These are phyloP conservation scores for Chloropsis cyanopogon DNA, from an alignment of 2,113 vertebrate genomes.

Conservation along the genomic window DNA sequence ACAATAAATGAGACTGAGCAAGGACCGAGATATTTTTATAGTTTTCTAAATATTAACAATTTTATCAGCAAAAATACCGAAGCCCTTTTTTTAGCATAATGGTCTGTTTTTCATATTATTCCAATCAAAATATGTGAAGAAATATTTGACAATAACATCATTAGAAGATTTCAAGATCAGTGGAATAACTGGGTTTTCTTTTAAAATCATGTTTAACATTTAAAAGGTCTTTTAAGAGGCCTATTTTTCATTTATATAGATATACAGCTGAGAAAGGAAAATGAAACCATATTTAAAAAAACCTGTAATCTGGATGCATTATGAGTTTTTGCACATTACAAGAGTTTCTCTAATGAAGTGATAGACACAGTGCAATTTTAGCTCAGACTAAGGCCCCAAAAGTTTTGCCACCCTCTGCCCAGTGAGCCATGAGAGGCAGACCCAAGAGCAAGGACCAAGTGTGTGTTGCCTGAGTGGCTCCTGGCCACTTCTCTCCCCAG, in stretches of 20 bases:
- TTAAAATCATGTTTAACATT: background rate
- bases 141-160: background rate
- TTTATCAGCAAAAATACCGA: background rate
- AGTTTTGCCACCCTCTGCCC: background rate
- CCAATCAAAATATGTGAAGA: background rate
- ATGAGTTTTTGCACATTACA: background rate
- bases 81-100: background rate
- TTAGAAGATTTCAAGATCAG: background rate
- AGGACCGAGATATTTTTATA: background rate
- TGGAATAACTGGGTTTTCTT: background rate
- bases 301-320: background rate
- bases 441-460: background rate
- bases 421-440: background rate
- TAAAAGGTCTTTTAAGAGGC: background rate
- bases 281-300: background rate
- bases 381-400: background rate
- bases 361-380: background rate
- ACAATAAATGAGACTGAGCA: background rate
- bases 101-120: background rate
- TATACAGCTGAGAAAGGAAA: background rate
- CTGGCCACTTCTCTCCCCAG: background rate
- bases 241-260: background rate
- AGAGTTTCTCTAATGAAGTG: background rate
- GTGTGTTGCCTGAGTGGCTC: rapidly evolving
- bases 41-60: background rate